phyloP scores from a whole-genome alignment of 2,113 vertebrate genomes.

The Gymnocephalus cernua region DNA sequence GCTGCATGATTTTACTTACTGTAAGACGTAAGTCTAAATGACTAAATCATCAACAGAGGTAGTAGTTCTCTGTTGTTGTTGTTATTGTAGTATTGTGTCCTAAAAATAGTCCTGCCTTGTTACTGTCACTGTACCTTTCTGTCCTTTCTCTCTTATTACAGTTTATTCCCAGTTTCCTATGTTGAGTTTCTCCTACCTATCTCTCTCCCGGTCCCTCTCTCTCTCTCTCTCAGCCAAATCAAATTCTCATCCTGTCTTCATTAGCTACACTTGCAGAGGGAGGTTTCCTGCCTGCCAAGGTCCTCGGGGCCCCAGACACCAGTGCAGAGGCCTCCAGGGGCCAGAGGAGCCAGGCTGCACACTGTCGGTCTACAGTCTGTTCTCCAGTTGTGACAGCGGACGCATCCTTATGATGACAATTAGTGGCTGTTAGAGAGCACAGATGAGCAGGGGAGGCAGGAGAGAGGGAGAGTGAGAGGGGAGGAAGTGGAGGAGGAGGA shows the following conservation, averaged over 20 bases:
- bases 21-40: not conserved
- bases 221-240: conserved; percentile 45
- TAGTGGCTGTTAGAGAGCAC: conserved; percentile 85
- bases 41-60: not conserved
- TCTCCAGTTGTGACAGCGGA: conserved; percentile 86
- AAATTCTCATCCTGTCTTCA: conserved; percentile 76
- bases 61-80: not conserved
- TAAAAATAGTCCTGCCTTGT: conserved; percentile 39
- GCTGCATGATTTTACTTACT: not conserved
- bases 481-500: conserved; percentile 1
- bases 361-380: conserved; percentile 85
- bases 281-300: conserved; percentile 69
- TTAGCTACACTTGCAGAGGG: conserved; percentile 83
- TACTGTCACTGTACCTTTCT: conserved; percentile 38
- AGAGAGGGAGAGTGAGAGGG: conserved; percentile 5
- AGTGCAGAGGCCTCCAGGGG: conserved; percentile 74
- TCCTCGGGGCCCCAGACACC: conserved; percentile 62
- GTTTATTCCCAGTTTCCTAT: conserved; percentile 70
- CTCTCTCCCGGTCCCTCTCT: not conserved
- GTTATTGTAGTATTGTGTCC: conserved; percentile 7
- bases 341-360: conserved; percentile 78
- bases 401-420: conserved; percentile 87
- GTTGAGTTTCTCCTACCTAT: conserved; percentile 35
- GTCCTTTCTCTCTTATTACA: conserved; percentile 50
- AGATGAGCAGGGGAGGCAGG: conserved; percentile 70